These are phyloP conservation scores for Tricholauxania praeusta DNA, from an alignment of 2,888 invertebrate genomes.

Conservation along the genomic window DNA sequence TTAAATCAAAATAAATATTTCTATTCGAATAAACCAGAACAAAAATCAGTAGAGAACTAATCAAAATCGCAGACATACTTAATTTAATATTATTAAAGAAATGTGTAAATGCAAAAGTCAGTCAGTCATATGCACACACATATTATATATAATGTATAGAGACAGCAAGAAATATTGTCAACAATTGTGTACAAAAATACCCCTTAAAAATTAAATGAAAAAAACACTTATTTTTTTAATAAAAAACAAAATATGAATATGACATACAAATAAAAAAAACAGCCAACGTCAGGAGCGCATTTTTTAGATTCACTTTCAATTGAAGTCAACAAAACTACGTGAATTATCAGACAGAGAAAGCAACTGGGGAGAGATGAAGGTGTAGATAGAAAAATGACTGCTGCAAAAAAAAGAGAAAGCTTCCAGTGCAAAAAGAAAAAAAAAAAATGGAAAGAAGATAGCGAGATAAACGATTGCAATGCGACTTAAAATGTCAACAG, in stretches of 20 bases:
- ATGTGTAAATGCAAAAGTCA: no score
- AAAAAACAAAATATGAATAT: no score
- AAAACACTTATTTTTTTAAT: no score
- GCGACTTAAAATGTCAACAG: conserved; percentile 9
- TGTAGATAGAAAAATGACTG: not conserved
- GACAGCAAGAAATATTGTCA: no score
- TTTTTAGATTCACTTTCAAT: conserved; percentile 15
- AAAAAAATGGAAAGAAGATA: not conserved
- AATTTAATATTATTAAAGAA: not conserved
- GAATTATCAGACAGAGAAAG: not conserved
- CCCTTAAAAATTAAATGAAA: no score
- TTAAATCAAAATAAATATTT: not conserved
- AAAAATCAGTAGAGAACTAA: conserved; percentile 1
- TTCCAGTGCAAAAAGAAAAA: not conserved
- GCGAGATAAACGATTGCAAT: not conserved
- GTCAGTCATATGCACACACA: no score
- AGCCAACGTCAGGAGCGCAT: not conserved
- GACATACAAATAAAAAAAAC: no score
- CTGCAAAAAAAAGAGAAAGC: not conserved
- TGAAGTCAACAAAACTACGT: not conserved
- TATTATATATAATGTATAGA: no score
- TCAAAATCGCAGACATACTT: not conserved
- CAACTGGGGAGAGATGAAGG: not conserved
- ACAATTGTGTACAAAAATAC: no score
- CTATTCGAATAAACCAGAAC: not conserved